These are phyloP conservation scores for Ictalurus furcatus DNA, from an alignment of 2,113 vertebrate genomes.

Conservation along the genomic window DNA sequence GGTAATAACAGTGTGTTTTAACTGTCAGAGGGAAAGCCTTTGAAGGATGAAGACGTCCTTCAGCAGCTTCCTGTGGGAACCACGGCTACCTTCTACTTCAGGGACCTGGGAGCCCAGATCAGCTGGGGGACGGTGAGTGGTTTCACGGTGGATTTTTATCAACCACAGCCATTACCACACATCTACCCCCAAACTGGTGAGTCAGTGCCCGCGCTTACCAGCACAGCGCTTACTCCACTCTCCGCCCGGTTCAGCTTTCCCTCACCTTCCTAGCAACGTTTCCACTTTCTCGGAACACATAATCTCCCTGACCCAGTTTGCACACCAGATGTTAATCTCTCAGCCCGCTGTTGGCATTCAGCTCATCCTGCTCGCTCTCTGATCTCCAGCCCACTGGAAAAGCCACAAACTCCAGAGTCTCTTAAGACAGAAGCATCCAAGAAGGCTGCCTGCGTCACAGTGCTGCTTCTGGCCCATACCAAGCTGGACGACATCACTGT, in stretches of 20 bases:
- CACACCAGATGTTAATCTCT: slow-evolving; percentile 70
- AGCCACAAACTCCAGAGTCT: not conserved
- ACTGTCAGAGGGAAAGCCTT: slow-evolving; percentile 80
- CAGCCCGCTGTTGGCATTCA: slow-evolving; percentile 62
- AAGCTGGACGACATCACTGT: not conserved
- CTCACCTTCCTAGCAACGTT: slow-evolving; percentile 55
- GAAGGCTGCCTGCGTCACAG: not conserved
- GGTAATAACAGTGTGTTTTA: not conserved
- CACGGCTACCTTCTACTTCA: slow-evolving; percentile 91
- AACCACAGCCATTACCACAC: not conserved
- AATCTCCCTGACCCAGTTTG: slow-evolving; percentile 70
- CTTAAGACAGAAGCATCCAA: not conserved
- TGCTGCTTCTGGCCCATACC: no score
- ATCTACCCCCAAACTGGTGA: not conserved
- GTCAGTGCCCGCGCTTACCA: not conserved
- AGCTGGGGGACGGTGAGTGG: slow-evolving; percentile 92
- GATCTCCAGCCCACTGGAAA: not conserved
- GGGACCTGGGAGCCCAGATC: slow-evolving; percentile 90
- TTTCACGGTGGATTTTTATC: not conserved
- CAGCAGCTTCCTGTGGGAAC: slow-evolving; percentile 93
- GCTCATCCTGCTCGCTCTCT: not conserved
- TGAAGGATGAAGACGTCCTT: slow-evolving; percentile 88
- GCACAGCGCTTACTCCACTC: slow-evolving; percentile 38
- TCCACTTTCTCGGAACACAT: slow-evolving; percentile 68
- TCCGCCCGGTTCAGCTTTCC: slow-evolving; percentile 54